Conservation (phyloP, 2,888 invertebrate species). For the Drosophila multiciliata region DNA sequence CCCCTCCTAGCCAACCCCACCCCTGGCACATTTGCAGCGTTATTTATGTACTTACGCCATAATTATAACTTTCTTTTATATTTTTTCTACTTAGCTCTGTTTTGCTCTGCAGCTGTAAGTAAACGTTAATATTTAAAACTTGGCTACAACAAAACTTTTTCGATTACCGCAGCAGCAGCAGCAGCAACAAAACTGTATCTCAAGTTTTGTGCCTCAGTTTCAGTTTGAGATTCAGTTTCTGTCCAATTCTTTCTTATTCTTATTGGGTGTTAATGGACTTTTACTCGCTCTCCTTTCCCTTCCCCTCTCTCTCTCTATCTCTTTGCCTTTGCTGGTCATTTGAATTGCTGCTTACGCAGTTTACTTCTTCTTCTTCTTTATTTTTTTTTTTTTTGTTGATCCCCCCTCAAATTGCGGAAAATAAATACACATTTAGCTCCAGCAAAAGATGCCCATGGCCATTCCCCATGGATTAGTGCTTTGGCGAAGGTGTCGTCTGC, state of each 20-base stretch:
- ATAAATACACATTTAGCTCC: conserved; percentile 79
- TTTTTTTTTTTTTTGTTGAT: neutral
- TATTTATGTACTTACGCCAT: conserved; percentile 78
- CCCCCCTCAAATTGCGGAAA: conserved; percentile 64
- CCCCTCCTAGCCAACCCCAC: neutral
- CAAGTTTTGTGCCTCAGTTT: conserved; percentile 28
- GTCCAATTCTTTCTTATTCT: conserved; percentile 63
- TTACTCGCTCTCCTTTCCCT: conserved; percentile 11
- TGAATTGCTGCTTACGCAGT: conserved; percentile 74
- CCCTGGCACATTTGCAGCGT: conserved; percentile 55
- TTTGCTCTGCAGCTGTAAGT: conserved; percentile 68
- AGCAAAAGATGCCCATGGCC: conserved; percentile 26
- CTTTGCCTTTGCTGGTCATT: conserved; percentile 64
- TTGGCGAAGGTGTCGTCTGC: conserved; percentile 77
- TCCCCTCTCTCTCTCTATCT: neutral
- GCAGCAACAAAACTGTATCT: conserved; percentile 34
- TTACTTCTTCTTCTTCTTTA: conserved; percentile 10
- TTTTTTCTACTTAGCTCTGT: neutral
- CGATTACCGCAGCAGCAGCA: conserved; percentile 61
- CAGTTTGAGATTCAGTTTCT: neutral
- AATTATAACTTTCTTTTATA: conserved; percentile 71
- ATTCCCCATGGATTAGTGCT: conserved; percentile 80
- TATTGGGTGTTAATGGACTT: conserved; percentile 81
- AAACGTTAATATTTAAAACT: conserved; percentile 81
- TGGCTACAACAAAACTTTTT: conserved; percentile 74